Evolutionary conservation across 1,140 invertebrate species (phyloP), one percentile per base, ranked within the genome.

Genomic region (Aphidius gifuensis): DNA sequence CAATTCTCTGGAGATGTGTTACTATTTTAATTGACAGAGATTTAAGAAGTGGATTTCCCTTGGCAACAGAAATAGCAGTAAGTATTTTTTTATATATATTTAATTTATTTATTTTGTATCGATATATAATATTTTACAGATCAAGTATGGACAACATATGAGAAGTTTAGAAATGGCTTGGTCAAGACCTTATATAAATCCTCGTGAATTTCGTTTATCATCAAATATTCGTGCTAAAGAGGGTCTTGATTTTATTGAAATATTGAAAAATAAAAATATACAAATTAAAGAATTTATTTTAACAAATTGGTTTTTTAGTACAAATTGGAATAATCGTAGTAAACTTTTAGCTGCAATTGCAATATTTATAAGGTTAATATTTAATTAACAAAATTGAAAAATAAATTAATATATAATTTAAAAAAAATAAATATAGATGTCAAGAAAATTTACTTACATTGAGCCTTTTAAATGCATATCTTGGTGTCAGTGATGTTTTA

Each of bases 1-100:
- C 80, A 6, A 43, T 71, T 47, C 73, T 80, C n/a, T 82, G 80
- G 80, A 75, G 79, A 46, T 75, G 74, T 7, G 71, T 80, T 59
- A 77, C 69, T 43, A 59, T 82, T 42, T 61, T 74, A 46, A 72
- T 82, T 49, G 80, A 81, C 61, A 72, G 73, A 16, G 80, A 80
- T 61, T 64, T 81, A 21, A 67, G 71, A 6, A 70, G 68, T 51
- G 72, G 75, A 51, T 70, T 69, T 6, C 70, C 73, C 2, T 59
- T 76, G 7, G 71, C 73, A 4, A 69, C 60, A 56, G 69, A 79
- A 68, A 55, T 78, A 48, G 71, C 74, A 60, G 76, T 79, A 56
- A 51, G 71, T 65, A 16, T 16, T 16, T 16, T 51, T 21, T 11
- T 43, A 46, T 38, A 43, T 43, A 51, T 60, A 49, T 38, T 48